These are phyloP conservation scores for Julus scanicus DNA, from an alignment of 2,888 invertebrate species.

Conservation along the genomic window DNA sequence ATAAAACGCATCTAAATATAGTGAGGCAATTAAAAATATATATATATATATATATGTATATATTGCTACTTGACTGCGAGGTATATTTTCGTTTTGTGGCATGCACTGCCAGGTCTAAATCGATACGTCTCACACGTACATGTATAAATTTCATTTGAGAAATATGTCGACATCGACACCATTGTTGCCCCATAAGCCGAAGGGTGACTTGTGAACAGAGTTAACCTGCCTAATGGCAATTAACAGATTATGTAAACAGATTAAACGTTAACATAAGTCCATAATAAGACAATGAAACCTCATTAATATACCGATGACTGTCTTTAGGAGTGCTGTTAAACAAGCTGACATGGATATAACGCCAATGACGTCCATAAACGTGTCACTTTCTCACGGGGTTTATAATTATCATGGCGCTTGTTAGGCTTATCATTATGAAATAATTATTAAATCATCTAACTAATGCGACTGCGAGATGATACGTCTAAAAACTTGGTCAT, in stretches of 20 bases:
- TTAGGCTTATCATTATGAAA: slow-evolving; percentile 20
- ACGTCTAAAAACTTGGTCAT: neutral
- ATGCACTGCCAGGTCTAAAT: neutral
- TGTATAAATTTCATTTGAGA: neutral
- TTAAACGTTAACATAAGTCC: slow-evolving; percentile 19
- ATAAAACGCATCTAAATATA: neutral
- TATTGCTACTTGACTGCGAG: neutral
- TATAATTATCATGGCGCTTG: slow-evolving; percentile 22
- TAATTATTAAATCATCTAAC: slow-evolving; percentile 2
- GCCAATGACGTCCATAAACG: slow-evolving; percentile 18
- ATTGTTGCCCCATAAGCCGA: neutral
- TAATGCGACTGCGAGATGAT: neutral
- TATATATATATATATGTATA: too few relatives aligned
- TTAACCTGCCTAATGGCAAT: slow-evolving; percentile 23
- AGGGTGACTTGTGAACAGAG: neutral
- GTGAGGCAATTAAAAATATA: neutral
- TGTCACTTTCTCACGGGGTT: neutral
- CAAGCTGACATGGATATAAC: slow-evolving; percentile 10
- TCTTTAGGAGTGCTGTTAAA: slow-evolving; percentile 31
- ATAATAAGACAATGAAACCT: slow-evolving; percentile 30
- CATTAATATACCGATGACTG: slow-evolving; percentile 31
- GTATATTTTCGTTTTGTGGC: slow-evolving; percentile 14
- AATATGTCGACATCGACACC: neutral
- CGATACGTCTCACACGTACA: neutral
- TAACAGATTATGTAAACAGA: slow-evolving; percentile 15